Conservation (phyloP, 2,888 invertebrate genomes). For the Odontomyia ornata region DNA sequence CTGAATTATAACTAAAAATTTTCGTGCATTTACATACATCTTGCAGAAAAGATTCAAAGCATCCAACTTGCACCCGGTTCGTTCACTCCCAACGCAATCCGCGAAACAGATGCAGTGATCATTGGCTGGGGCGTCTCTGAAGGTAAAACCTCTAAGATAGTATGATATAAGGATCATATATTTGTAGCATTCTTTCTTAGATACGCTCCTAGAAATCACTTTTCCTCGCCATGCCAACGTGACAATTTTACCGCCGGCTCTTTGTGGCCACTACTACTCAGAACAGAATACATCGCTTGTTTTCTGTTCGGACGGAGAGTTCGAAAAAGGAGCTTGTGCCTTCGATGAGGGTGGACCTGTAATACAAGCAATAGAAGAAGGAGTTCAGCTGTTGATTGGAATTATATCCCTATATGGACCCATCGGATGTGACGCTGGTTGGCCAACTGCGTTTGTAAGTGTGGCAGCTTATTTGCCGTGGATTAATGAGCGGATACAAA, state of each 20-base stretch:
- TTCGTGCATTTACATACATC: too few relatives aligned
- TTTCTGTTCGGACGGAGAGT: constrained; percentile 62
- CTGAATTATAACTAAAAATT: too few relatives aligned
- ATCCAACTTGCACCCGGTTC: constrained; percentile 60
- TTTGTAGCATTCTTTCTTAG: too few relatives aligned
- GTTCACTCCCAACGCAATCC: constrained; percentile 53
- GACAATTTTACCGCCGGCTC: constrained; percentile 61
- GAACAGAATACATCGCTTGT: constrained; percentile 56
- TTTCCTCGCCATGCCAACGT: constrained; percentile 62
- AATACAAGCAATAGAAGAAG: constrained; percentile 53
- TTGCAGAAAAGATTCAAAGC: constrained; percentile 62
- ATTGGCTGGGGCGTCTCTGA: constrained; percentile 57
- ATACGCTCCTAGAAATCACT: constrained; percentile 36
- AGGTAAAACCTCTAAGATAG: constrained; percentile 47
- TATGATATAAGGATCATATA: too few relatives aligned
- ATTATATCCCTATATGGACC: constrained; percentile 56
- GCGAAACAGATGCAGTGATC: constrained; percentile 51
- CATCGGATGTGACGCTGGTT: constrained; percentile 54
- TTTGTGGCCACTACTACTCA: constrained; percentile 63
- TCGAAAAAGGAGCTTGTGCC: constrained; percentile 59
- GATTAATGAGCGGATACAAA: constrained; percentile 51
- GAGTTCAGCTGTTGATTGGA: constrained; percentile 58
- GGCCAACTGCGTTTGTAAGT: constrained; percentile 55
- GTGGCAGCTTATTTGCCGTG: constrained; percentile 55
- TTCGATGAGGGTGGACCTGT: constrained; percentile 59